These are phyloP conservation scores for Drosophila kuntzei DNA, from an alignment of 2,888 invertebrate genomes.

Conservation along the genomic window DNA sequence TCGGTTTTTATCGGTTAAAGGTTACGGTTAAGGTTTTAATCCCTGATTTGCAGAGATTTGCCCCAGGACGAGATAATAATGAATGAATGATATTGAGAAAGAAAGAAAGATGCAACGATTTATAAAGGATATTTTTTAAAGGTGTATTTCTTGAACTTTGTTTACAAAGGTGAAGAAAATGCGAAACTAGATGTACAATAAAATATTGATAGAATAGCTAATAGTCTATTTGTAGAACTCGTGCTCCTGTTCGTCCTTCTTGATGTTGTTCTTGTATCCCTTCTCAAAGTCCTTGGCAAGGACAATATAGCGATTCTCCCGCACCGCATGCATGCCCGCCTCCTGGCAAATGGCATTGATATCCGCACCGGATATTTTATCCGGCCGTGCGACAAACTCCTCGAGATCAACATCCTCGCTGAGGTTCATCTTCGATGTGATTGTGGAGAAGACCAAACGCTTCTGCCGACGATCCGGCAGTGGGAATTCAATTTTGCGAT, in stretches of 20 bases:
- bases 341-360: constrained; percentile 99
- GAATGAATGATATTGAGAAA: too few relatives aligned
- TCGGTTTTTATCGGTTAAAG: too few relatives aligned
- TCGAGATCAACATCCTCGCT: constrained; percentile 99
- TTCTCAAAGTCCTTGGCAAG: constrained; percentile 99
- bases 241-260: constrained; percentile 98
- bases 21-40: too few relatives aligned
- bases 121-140: too few relatives aligned
- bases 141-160: constrained; percentile 20
- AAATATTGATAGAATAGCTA: too few relatives aligned
- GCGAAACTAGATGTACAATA: constrained; percentile 3
- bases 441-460: constrained; percentile 98
- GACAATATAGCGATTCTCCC: constrained; percentile 99
- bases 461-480: constrained; percentile 95
- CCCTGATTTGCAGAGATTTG: too few relatives aligned
- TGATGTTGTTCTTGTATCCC: constrained; percentile 99
- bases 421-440: constrained; percentile 98
- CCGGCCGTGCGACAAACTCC: constrained; percentile 99
- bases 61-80: too few relatives aligned
- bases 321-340: constrained; percentile 99
- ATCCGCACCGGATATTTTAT: constrained; percentile 99
- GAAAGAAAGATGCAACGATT: background rate
- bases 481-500: constrained; percentile 99
- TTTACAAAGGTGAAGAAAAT: constrained; percentile 36
- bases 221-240: constrained; percentile 98